Evolutionary conservation across 1,140 invertebrate species (phyloP), one percentile per base, ranked within the genome.

Genomic region (Drosophila leontia): DNA sequence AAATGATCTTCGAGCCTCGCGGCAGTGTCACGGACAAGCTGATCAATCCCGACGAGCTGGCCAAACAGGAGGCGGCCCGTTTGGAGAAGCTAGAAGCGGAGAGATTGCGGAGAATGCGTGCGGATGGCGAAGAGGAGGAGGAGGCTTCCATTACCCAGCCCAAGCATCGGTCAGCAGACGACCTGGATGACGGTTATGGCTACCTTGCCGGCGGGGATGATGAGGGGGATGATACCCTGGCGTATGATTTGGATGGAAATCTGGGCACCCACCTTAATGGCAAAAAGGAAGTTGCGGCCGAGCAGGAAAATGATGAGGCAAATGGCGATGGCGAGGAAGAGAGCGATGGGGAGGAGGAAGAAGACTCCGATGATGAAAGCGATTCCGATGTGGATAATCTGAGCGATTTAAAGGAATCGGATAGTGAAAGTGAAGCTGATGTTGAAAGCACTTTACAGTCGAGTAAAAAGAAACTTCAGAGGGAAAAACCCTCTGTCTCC

Each of bases 1-100:
- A 97, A 88, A 94, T 99, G 75, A 96, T 95, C 76, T 98, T 97
- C 93, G 97, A 98, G 91, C 95, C 96, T 7, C 94, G 96, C 91
- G 97, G 96, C 65, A 95, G 94, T 68, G 96, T 96, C 78, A 93
- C 96, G 37, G 96, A 98, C 91, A 95, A 95, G 81, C 87, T 98
- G 3, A 97, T 98, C 93, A 96, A 95, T 50, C 95, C 96, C 80
- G 96, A 97, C 72, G 96, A 98, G 93, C 93, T 97, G 53, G 96
- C 95, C 7, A 95, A 95, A 91, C 96, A 97, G 93, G 97, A 98
- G 87, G 96, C 95, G 78, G 95, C 96, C 71, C 95, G 94, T 76
- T 93, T 98, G n/a, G 96, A 97, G 80, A 95, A 96, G 88, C 93
- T 98, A 35, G 97, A 98, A 93, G 94, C 94, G 75, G 96, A 97